These are phyloP conservation scores for Corticium candelabrum DNA, from an alignment of 37 sponge, comb jelly and placozoan genomes.

Conservation along the genomic window DNA sequence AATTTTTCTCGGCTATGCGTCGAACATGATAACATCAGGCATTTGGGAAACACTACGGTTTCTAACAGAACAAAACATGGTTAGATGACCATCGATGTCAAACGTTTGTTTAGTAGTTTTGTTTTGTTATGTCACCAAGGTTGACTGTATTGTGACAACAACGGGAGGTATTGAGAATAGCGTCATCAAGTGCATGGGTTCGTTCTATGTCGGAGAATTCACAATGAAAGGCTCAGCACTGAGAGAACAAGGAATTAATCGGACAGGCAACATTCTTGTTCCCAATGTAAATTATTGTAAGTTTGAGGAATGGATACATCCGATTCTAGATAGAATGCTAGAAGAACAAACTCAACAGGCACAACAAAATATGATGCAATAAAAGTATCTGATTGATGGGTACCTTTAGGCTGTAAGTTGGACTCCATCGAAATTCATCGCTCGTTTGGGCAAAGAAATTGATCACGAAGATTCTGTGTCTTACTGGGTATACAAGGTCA, in stretches of 20 bases:
- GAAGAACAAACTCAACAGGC: slow-evolving; percentile 72
- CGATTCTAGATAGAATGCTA: slow-evolving; percentile 65
- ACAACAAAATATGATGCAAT: too few relatives aligned
- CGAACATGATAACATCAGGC: slow-evolving; percentile 90
- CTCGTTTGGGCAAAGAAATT: slow-evolving; percentile 78
- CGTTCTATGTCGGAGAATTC: slow-evolving; percentile 82
- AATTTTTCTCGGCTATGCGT: slow-evolving; percentile 93
- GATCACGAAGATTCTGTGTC: slow-evolving; percentile 84
- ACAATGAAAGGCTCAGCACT: slow-evolving; percentile 59
- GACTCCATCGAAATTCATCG: slow-evolving; percentile 88
- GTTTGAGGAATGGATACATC: slow-evolving; percentile 94
- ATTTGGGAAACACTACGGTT: slow-evolving; percentile 73
- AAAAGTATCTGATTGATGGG: too few relatives aligned
- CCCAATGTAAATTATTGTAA: slow-evolving; percentile 91
- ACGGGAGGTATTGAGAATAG: slow-evolving; percentile 98
- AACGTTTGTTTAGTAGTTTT: too few relatives aligned
- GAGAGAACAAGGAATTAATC: slow-evolving; percentile 72
- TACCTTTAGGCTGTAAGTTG: slow-evolving; percentile 61
- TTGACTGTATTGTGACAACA: slow-evolving; percentile 87
- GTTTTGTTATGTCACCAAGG: too few relatives aligned
- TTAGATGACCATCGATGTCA: slow-evolving; percentile 8
- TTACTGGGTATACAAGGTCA: slow-evolving; percentile 94
- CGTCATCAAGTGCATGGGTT: slow-evolving; percentile 92
- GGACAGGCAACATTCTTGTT: slow-evolving; percentile 89
- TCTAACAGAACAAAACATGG: slow-evolving; percentile 88